Evolutionary conservation across 1,140 invertebrate genomes (phyloP), one percentile per base, ranked within the genome.

Genomic region (Macrosteles quadrilineatus): DNA sequence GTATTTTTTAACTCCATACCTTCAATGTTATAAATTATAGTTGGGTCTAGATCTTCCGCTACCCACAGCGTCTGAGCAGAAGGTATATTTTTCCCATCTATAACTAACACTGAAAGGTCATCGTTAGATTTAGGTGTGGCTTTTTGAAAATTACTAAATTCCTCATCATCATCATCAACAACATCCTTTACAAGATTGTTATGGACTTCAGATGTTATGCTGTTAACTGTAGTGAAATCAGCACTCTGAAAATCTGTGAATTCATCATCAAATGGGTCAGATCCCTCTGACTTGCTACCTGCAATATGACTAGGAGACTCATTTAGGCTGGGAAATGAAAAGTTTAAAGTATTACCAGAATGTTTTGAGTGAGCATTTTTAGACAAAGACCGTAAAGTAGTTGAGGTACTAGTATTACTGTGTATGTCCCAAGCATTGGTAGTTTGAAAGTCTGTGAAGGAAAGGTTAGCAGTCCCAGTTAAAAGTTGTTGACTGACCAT

Each of bases 181-280:
- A 40, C 6, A 65, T 36, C 21, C 14, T 23, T 23, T n/a, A n/a
- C n/a, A n/a, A n/a, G n/a, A n/a, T n/a, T n/a, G 17, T 25, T 14
- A 2, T 29, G 9, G 1, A 47, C 14, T 67, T 50, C 43, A 1
- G n/a, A 6, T 14, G 29, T 30, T 12, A 31, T n/a, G 27, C 21
- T 31, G 29, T n/a, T 29, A 27, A 19, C 43, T 25, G 67, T 6
- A 2, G 62, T 67, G 43, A 77, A 69, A 21, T 74, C 74, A 25
- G 76, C 74, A 71, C 72, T 73, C 66, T 77, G 76, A 25, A 77
- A 77, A 31, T 77, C 76, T 59, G 76, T 74, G 68, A 77, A 77
- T 43, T 77, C 76, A 67, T 76, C 74, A 47, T 77, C 76, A 66
- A 70, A 66, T 27, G 43, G 43, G 27, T n/a, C 23, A 9, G 55